These are phyloP conservation scores for Petrocephalus sullivani DNA, from an alignment of 2,797 vertebrate species.

Conservation along the genomic window DNA sequence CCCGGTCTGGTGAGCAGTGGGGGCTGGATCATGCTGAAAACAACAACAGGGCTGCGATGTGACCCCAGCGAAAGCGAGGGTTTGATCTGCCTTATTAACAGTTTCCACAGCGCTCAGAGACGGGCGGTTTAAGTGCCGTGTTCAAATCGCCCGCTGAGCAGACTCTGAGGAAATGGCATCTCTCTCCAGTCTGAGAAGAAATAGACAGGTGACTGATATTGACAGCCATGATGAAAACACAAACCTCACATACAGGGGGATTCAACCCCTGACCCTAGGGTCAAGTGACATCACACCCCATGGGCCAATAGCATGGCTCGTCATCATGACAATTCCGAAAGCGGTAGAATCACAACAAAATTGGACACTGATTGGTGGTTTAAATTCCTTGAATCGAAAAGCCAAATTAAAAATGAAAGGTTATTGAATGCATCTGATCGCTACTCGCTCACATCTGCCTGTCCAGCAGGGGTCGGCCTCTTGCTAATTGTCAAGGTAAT, in stretches of 20 bases:
- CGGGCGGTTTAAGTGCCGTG: background rate
- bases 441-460: background rate
- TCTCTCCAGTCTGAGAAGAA: background rate
- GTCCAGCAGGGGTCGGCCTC: background rate
- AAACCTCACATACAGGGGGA: no score
- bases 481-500: conserved; percentile 22
- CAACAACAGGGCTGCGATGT: background rate
- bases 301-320: background rate
- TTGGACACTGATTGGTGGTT: background rate
- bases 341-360: background rate
- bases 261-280: background rate
- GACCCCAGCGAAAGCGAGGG: background rate
- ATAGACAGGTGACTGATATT: no score
- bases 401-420: background rate
- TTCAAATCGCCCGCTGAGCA: background rate
- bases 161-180: background rate
- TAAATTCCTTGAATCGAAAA: background rate
- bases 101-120: background rate
- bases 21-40: background rate
- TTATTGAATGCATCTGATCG: background rate
- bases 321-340: background rate
- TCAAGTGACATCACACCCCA: background rate
- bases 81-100: background rate
- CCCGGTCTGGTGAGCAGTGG: background rate
- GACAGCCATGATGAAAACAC: no score